Base-by-base conservation (phyloP, 2,888 invertebrate genomes). In the Polydrusus cervinus region DNA sequence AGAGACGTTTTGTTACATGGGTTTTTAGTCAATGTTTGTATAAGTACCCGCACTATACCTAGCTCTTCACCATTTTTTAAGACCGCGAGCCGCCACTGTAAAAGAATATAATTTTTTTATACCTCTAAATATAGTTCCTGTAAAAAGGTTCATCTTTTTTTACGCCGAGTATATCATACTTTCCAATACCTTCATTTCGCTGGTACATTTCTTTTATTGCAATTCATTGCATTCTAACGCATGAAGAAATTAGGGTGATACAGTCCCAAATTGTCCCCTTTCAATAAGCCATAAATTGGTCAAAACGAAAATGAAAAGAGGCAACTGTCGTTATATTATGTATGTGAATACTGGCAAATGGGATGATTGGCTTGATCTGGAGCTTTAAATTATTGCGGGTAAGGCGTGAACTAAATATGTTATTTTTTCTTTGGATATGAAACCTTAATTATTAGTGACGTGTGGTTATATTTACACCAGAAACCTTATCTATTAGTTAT, bases 281-380 rank as follows among this genome's bases (percentile, higher is more conserved):
- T 68, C 74, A 69, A 74, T 74, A 68, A 18, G 11, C 64, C 64
- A 65, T 74, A 74, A 74, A 74, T 74, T 74, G 68, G 62, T 60
- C 64, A 64, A 25, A 45, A 61, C 38, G 34, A 38, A 61, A 65
- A 74, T 74, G 74, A 74, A 74, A 74, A 64, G 69, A 62, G 69
- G 20, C 71, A 47, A 55, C 14, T 14, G n/a, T 16, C 10, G 53
- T 11, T 13, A 13, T 43, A 9, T 6, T 34, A 70, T 14, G 47
- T 69, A 16, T 43, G 64, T 62, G 43, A 20, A 14, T 53, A 55
- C 34, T 25, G 25, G 25, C n/a, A n/a, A 13, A 14, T 5, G 71
- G 45, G 34, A 43, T 55, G 51, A 62, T 55, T 64, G 6, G 38
- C 16, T 16, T 34, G 57, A 38, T 38, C 38, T 18, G n/a, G 38